Evolutionary conservation across 2,888 invertebrate genomes (phyloP).

Genomic region (Caenorhabditis sulstoni): DNA sequence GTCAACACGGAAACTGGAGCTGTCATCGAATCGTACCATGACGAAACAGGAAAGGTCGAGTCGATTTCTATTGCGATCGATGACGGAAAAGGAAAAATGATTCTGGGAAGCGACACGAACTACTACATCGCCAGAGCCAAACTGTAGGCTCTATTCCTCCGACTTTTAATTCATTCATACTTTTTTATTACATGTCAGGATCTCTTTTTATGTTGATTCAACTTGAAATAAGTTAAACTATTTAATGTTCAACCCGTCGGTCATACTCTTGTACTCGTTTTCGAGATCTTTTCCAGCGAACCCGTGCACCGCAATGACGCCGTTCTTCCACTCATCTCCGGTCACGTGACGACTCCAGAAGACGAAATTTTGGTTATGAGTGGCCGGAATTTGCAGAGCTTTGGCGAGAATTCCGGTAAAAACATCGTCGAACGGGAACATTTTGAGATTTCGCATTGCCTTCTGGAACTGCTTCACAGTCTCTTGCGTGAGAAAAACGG

Average conservation of each 20-base stretch:
- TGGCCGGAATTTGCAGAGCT: constrained; percentile 36
- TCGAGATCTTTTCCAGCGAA: constrained; percentile 30
- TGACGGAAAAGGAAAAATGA: constrained; percentile 60
- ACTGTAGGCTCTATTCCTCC: constrained; percentile 8
- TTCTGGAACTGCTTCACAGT: constrained; percentile 67
- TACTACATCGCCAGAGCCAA: constrained; percentile 64
- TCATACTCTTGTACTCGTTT: constrained; percentile 29
- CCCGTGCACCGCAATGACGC: constrained; percentile 55
- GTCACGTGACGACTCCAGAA: constrained; percentile 57
- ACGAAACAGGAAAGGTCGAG: constrained; percentile 55
- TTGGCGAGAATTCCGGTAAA: constrained; percentile 73
- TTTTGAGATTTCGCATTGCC: constrained; percentile 60
- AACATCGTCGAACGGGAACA: constrained; percentile 76
- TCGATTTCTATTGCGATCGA: constrained; percentile 64
- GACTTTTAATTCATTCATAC: constrained; percentile 12
- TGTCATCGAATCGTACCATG: constrained; percentile 62
- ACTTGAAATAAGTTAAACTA: background rate
- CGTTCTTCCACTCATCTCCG: constrained; percentile 34
- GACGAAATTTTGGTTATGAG: constrained; percentile 63
- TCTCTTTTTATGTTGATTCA: background rate
- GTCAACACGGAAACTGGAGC: constrained; percentile 61
- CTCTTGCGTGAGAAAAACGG: constrained; percentile 70
- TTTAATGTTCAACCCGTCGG: constrained; percentile 7
- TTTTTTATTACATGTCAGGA: constrained; percentile 17
- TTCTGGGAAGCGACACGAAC: constrained; percentile 66